Percentiles rank a stretch among this genome's conserved stretches.
Evolutionary conservation across 2,888 invertebrate genomes (phyloP).

Genomic region (Hypomecis atomaria): DNA sequence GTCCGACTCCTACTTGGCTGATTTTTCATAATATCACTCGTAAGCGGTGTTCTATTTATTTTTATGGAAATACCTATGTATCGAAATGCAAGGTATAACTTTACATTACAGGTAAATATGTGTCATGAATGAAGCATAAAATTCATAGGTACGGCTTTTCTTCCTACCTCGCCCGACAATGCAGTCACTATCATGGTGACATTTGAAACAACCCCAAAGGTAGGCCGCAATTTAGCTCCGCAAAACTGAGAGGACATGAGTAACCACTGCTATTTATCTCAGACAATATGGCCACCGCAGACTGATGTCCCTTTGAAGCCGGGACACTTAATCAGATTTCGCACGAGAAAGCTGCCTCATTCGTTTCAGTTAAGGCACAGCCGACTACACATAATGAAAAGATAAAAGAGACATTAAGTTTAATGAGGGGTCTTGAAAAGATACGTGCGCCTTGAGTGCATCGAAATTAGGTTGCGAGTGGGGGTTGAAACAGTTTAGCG

Average conservation of each 20-base stretch:
- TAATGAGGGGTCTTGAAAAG: constrained; percentile 21
- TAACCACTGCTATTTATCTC: constrained; percentile 45
- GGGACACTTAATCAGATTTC: constrained; percentile 49
- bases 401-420: constrained; percentile 38
- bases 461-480: not conserved
- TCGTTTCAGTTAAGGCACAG: constrained; percentile 43
- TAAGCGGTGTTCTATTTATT: no score
- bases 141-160: no score
- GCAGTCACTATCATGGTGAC: not conserved
- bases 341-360: constrained; percentile 44
- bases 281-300: constrained; percentile 45
- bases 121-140: no score
- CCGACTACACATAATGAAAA: constrained; percentile 39
- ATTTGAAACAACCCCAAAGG: constrained; percentile 6
- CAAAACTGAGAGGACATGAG: constrained; percentile 41
- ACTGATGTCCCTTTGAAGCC: constrained; percentile 46
- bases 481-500: not conserved
- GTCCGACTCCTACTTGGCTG: no score
- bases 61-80: no score
- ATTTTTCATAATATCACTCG: no score
- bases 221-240: constrained; percentile 18
- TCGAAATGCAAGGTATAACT: no score
- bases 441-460: constrained; percentile 7
- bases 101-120: no score
- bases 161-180: no score